A percentile compares a stretch with the other conserved stretches of the same genome.
Conservation (phyloP, 2,888 invertebrate species). For the Drosophila anceps region DNA sequence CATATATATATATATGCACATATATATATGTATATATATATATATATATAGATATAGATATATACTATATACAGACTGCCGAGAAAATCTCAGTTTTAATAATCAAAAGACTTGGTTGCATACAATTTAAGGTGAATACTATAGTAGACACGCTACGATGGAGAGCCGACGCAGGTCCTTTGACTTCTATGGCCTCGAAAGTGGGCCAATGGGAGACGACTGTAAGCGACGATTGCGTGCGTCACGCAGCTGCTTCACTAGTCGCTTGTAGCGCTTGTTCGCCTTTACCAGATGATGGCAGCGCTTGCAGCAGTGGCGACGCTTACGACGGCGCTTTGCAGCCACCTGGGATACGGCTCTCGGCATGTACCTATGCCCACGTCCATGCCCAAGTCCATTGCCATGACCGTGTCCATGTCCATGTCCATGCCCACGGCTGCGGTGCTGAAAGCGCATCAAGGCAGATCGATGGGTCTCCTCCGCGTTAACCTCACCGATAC, state of each 20-base stretch:
- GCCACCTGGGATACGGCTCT: background rate
- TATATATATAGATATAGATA: background rate
- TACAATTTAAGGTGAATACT: background rate
- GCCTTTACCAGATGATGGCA: background rate
- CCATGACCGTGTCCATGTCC: background rate
- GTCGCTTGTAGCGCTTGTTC: background rate
- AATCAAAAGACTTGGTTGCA: background rate
- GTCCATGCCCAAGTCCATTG: background rate
- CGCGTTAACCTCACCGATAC: rapidly evolving
- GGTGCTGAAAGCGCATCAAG: slow-evolving; percentile 9
- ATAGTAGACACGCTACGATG: too few species aligned
- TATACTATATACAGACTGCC: background rate
- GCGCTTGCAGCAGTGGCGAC: background rate
- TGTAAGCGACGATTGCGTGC: background rate
- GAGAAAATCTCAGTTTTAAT: slow-evolving; percentile 3
- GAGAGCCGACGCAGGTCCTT: background rate
- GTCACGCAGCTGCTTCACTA: background rate
- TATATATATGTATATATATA: background rate
- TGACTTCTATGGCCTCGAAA: background rate
- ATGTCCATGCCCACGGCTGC: background rate
- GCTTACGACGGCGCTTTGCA: background rate
- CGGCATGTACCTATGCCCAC: too few species aligned
- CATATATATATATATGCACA: background rate
- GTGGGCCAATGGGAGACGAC: background rate
- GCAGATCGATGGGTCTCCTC: background rate